Base-by-base conservation (phyloP, 2,888 invertebrate species). In the Laothoe populi region DNA sequence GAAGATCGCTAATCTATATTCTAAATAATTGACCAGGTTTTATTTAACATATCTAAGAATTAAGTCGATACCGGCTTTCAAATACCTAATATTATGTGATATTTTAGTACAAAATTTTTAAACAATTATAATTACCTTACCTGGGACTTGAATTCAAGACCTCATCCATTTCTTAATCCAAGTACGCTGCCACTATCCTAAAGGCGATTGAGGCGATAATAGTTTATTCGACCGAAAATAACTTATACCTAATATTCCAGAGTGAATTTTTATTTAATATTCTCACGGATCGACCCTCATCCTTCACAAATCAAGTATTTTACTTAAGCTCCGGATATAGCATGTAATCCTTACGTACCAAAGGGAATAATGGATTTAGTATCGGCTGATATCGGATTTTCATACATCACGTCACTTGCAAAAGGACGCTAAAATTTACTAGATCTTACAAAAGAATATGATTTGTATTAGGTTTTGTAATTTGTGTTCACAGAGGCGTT, bases 341-440 rank as follows among this genome's bases (percentile, higher is more conserved):
- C 5, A 35, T 49, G 38, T 21, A 13, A 38, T 57, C 38, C 57
- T 46, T 57, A 48, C 35, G 24, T 23, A 46, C 44, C 21, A 57
- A 57, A 57, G 35, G 21, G 24, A 45, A 46, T 61, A 61, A 61
- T 61, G 45, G 61, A 45, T 44, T 46, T 61, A 38, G 21, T 48
- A 48, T 59, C 38, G 35, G 11, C 11, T 11, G 19, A 31, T 31
- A 35, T 35, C 31, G 19, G 53, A 53, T 53, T 16, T 53, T 35
- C 53, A 35, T 53, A 53, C 11, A 16, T 53, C 19, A 31, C n/a
- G 31, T 31, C 26, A 10, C 31, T 48, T 48, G 38, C 1, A 38
- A 16, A 13, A 19, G 2, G 1, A 19, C 16, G 19, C 11, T 4
- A 19, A 35, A 53, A 31, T 53, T 53, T 31, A 16, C 11, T 11